Evolutionary conservation across 1,140 invertebrate species (phyloP).

Genomic region (Panagrolaimus sp.): DNA sequence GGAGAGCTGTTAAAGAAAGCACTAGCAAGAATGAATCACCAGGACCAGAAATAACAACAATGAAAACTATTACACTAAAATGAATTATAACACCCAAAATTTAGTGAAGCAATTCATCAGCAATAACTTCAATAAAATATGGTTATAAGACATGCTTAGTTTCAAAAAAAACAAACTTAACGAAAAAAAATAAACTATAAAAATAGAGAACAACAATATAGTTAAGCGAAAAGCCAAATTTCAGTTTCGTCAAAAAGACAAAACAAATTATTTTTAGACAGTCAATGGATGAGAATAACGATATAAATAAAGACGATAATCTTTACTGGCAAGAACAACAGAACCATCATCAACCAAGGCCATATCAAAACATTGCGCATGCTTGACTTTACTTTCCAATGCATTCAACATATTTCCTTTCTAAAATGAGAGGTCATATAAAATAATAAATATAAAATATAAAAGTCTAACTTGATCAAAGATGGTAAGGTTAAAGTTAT

Average conservation of each 20-base stretch:
- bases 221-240: constrained; percentile 13
- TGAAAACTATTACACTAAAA: background rate
- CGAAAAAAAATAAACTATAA: background rate
- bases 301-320: constrained; percentile 68
- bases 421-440: constrained; percentile 67
- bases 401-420: constrained; percentile 91
- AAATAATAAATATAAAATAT: background rate
- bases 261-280: constrained; percentile 10
- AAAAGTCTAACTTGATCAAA: constrained; percentile 60
- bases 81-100: background rate
- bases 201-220: background rate
- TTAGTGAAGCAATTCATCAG: too few relatives aligned
- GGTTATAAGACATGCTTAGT: background rate
- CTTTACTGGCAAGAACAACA: constrained; percentile 94
- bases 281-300: constrained; percentile 31
- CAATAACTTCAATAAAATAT: background rate
- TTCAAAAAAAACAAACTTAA: constrained; percentile 15
- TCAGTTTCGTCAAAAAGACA: background rate
- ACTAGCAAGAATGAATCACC: constrained; percentile 8
- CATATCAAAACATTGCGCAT: constrained; percentile 98
- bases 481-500: constrained; percentile 98
- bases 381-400: constrained; percentile 95
- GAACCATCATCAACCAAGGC: constrained; percentile 98
- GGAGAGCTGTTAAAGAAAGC: constrained; percentile 13
- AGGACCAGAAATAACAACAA: background rate